Conservation (phyloP, 2,888 invertebrate species). For the Doris montereyensis region DNA sequence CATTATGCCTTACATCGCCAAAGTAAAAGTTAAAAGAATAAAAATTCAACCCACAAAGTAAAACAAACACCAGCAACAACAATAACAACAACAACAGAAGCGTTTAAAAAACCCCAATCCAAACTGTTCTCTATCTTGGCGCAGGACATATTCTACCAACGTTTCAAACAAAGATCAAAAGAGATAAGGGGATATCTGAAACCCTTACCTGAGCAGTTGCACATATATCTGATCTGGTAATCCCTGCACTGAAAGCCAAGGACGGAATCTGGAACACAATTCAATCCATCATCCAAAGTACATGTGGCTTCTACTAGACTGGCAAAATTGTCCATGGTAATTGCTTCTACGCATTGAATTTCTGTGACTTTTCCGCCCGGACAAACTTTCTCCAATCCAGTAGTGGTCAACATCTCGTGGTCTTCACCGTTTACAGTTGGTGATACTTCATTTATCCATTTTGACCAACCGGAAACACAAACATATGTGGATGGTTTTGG, state of each 20-base stretch:
- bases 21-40: no score
- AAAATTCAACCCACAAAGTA: no score
- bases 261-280: constrained; percentile 22
- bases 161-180: no score
- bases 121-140: no score
- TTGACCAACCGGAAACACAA: constrained; percentile 39
- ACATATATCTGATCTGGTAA: constrained; percentile 67
- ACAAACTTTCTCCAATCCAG: constrained; percentile 55
- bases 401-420: constrained; percentile 53
- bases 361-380: constrained; percentile 48
- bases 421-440: constrained; percentile 57
- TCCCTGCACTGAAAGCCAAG: constrained; percentile 55
- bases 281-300: constrained; percentile 33
- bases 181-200: no score
- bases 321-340: constrained; percentile 13
- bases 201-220: constrained; percentile 74
- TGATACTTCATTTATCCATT: constrained; percentile 47
- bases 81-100: no score
- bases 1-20: no score
- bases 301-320: constrained; percentile 37
- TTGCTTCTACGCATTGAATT: constrained; percentile 35
- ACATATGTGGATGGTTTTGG: background rate
- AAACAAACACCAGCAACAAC: no score
- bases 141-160: no score
- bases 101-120: no score